Evolutionary conservation across 2,888 invertebrate genomes (phyloP), one percentile per base, ranked within the genome.

Genomic region (Andrena chrysosceles): DNA sequence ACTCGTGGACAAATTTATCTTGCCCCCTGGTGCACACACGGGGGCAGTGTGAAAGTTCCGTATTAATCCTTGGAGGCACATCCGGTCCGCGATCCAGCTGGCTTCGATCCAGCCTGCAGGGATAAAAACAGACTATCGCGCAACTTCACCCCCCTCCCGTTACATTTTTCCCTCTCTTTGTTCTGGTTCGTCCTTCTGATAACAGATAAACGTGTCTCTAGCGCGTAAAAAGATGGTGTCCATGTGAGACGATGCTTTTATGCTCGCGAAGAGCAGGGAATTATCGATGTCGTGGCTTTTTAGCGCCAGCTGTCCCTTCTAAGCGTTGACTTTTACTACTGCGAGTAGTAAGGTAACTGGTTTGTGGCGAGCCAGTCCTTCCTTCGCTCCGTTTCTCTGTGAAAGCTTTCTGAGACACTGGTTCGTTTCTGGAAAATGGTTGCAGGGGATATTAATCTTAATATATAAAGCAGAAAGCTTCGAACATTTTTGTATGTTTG

Each of bases 61-160:
- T 31, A 77, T 77, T 77, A 81, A 54, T 67, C 64, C 54, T 26
- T 62, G 35, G 42, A 31, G 42, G 60, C 49, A 54, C 64, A 81
- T 81, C 77, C 81, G 62, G 72, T 68, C 52, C 20, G 23, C 54
- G n/a, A 35, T 59, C 69, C 59, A 63, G 35, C 67, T 81, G 78
- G 81, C 78, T 35, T 35, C 63, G 71, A 81, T 81, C 81, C 81
- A 81, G 31, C 48, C 10, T 69, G 33, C 23, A n/a, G 60, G 62
- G 31, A 74, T 76, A 77, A 76, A 67, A 79, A 76, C 56, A 64
- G 48, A 56, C 77, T 42, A 49, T 64, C 33, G 52, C 33, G 68
- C 78, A 71, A 56, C n/a, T 23, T 31, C 10, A 0, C 20, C 33
- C 42, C 1, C 3, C 13, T 16, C 0, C 3, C 26, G 23, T 42